Percentiles rank a stretch among this genome's conserved stretches.
phyloP scores from a whole-genome alignment of 2,797 vertebrate species.

The Thripadectes ignobilis region DNA sequence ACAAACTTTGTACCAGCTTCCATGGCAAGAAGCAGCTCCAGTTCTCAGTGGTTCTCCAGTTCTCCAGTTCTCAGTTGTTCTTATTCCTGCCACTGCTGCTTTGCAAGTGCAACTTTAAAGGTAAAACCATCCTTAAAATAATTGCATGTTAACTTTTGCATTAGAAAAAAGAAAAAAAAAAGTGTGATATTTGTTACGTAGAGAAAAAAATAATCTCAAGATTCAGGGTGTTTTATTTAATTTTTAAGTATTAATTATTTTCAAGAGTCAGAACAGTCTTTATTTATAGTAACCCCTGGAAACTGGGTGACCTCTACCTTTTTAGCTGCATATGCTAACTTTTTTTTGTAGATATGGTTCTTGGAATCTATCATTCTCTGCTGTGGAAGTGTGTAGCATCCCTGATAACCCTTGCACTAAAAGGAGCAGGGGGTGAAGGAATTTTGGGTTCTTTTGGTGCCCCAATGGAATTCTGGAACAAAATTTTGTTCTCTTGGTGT shows the following conservation, averaged over 20 bases:
- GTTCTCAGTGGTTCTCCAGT: neutral
- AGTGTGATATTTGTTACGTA: neutral
- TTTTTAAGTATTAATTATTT: neutral
- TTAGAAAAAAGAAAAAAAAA: neutral
- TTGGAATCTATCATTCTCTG: neutral
- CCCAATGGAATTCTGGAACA: fast-evolving
- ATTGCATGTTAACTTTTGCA: neutral
- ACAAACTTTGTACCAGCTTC: neutral
- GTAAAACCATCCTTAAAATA: neutral
- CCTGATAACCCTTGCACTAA: fast-evolving
- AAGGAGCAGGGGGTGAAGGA: neutral
- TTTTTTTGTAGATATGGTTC: neutral
- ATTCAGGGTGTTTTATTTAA: neutral
- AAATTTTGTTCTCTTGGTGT: neutral
- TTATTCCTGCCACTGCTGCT: neutral
- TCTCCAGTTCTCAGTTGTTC: neutral
- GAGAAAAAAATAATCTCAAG: neutral
- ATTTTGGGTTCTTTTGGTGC: neutral
- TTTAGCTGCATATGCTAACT: neutral
- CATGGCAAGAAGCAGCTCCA: neutral
- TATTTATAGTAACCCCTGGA: neutral
- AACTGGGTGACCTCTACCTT: neutral
- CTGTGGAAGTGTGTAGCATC: neutral
- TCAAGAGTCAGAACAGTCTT: neutral
- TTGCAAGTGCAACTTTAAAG: neutral